Conservation (phyloP, 2,113 vertebrate species). For the Uropsilus gracilis region DNA sequence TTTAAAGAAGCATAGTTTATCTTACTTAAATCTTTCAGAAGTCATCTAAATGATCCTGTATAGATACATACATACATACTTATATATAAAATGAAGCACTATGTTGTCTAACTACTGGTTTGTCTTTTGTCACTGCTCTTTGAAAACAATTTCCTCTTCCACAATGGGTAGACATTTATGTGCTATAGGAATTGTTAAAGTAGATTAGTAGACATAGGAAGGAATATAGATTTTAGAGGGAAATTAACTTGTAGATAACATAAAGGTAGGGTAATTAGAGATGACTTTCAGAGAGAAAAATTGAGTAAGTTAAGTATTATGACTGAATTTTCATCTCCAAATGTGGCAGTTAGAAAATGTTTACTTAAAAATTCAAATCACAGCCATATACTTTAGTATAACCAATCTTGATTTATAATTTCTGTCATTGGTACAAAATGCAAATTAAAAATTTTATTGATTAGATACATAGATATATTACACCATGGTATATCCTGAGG, state of each 20-base stretch:
- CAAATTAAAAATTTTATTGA: too few relatives aligned
- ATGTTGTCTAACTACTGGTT: neutral
- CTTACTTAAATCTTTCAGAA: constrained; percentile 29
- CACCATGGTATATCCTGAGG: too few relatives aligned
- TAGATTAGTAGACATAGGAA: neutral
- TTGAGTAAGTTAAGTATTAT: neutral
- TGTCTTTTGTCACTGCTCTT: neutral
- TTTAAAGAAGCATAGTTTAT: neutral
- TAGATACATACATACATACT: too few relatives aligned
- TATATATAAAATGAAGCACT: neutral
- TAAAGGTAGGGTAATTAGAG: neutral
- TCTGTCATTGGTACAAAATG: neutral
- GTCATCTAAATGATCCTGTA: neutral
- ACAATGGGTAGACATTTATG: neutral
- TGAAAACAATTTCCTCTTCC: neutral
- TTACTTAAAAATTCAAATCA: neutral
- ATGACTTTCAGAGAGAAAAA: constrained; percentile 41
- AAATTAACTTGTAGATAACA: neutral
- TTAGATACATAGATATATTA: too few relatives aligned
- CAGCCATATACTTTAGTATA: neutral
- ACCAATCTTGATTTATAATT: neutral
- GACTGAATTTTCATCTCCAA: constrained; percentile 1
- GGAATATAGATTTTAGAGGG: neutral
- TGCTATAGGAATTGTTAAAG: neutral
- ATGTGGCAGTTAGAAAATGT: neutral